These are phyloP conservation scores for Apotomis turbidana DNA, from an alignment of 2,888 invertebrate species.

Conservation along the genomic window DNA sequence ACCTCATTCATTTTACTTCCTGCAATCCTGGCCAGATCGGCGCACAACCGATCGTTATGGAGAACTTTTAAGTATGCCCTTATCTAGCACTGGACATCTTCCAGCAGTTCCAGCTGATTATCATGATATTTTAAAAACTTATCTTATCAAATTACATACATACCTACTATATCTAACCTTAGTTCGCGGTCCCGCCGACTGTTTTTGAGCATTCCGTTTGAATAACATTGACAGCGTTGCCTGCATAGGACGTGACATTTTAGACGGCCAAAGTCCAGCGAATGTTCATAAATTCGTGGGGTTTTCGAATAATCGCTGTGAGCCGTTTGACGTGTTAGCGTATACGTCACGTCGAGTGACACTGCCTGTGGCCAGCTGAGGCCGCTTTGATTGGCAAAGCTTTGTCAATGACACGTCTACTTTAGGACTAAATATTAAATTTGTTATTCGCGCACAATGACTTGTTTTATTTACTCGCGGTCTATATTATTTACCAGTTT, in stretches of 20 bases:
- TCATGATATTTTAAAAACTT: too few species aligned
- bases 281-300: constrained; percentile 3
- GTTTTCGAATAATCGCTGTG: constrained; percentile 10
- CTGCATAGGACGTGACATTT: neutral
- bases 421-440: neutral
- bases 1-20: too few species aligned
- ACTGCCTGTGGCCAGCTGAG: constrained; percentile 19
- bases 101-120: too few species aligned
- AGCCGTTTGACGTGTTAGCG: constrained; percentile 20
- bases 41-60: too few species aligned
- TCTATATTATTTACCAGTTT: neutral
- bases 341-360: constrained; percentile 18
- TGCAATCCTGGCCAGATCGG: too few species aligned
- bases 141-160: too few species aligned
- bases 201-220: neutral
- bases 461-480: neutral
- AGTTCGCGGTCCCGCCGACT: neutral
- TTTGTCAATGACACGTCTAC: constrained; percentile 11
- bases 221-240: neutral
- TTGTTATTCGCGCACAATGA: neutral
- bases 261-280: neutral
- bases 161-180: too few species aligned
- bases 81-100: too few species aligned
- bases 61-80: too few species aligned
- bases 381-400: constrained; percentile 16